phyloP scores from a whole-genome alignment of 2,888 invertebrate species.

The Harpalus rufipes region DNA sequence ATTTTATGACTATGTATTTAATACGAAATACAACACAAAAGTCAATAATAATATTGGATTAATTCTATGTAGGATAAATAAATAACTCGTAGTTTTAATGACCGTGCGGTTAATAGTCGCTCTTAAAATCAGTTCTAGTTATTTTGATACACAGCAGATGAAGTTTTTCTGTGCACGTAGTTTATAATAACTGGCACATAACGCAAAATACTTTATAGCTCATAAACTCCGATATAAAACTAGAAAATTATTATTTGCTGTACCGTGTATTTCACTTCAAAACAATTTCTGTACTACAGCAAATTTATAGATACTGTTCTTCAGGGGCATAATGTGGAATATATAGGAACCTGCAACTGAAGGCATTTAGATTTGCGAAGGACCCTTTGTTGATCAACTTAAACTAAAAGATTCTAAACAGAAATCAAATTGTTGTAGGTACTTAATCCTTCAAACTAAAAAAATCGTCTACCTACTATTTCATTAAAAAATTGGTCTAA shows the following conservation, averaged over 20 bases:
- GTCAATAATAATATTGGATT: constrained; percentile 35
- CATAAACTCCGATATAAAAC: constrained; percentile 15
- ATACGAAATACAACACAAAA: constrained; percentile 8
- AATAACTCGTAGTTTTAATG: constrained; percentile 14
- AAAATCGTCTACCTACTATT: too few relatives aligned
- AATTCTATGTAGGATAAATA: constrained; percentile 27
- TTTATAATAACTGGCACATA: constrained; percentile 24
- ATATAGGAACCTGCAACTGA: too few relatives aligned
- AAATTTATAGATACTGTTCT: constrained; percentile 20
- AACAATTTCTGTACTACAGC: not conserved
- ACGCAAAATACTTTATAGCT: constrained; percentile 12
- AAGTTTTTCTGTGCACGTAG: not conserved
- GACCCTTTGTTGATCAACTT: too few relatives aligned
- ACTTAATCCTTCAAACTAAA: too few relatives aligned
- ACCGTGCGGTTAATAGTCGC: constrained; percentile 3
- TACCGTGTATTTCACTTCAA: constrained; percentile 10
- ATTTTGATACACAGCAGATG: constrained; percentile 24
- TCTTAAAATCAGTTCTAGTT: not conserved
- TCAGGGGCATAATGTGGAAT: too few relatives aligned
- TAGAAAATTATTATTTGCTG: constrained; percentile 24
- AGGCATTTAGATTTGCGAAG: too few relatives aligned
- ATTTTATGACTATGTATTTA: constrained; percentile 7
- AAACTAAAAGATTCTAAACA: too few relatives aligned
- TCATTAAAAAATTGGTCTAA: too few relatives aligned
- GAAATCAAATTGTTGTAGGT: too few relatives aligned